Evolutionary conservation across 2,113 vertebrate species (phyloP).

Genomic region (Carollia perspicillata): DNA sequence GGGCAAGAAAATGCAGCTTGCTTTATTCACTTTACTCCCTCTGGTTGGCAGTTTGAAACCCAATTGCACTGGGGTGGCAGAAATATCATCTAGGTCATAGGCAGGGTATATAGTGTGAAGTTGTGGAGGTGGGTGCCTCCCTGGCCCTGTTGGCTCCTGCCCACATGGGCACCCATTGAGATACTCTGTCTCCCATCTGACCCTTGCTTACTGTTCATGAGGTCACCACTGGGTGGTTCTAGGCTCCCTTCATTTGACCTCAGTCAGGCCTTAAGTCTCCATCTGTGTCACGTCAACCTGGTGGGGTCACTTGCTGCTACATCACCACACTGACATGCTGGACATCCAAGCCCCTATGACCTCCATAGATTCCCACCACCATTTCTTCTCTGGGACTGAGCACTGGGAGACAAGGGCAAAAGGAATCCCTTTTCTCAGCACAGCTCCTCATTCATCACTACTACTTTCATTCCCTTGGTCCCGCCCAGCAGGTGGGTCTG

Average conservation of each 20-base stretch:
- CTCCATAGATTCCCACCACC: neutral
- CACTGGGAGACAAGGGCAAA: neutral
- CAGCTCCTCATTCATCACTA: neutral
- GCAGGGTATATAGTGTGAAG: accelerated
- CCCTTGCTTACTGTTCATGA: neutral
- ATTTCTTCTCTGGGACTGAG: neutral
- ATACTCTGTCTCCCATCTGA: too few species aligned
- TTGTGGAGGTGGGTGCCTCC: too few species aligned
- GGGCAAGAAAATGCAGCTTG: neutral
- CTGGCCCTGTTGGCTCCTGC: neutral
- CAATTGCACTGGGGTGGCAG: neutral
- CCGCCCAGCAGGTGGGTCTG: neutral
- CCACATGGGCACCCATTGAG: accelerated
- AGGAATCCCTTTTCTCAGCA: neutral
- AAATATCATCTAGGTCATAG: neutral
- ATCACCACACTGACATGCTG: neutral
- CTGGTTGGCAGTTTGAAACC: neutral
- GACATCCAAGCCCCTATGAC: neutral
- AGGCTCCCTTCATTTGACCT: neutral
- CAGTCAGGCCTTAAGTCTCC: neutral
- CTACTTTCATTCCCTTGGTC: neutral
- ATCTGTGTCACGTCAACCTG: neutral
- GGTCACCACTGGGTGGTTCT: neutral
- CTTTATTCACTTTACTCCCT: neutral
- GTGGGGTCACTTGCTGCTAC: neutral